These are phyloP conservation scores for Tokudaia tokunoshimensis DNA, from an alignment of 2,797 vertebrate genomes.

Conservation along the genomic window DNA sequence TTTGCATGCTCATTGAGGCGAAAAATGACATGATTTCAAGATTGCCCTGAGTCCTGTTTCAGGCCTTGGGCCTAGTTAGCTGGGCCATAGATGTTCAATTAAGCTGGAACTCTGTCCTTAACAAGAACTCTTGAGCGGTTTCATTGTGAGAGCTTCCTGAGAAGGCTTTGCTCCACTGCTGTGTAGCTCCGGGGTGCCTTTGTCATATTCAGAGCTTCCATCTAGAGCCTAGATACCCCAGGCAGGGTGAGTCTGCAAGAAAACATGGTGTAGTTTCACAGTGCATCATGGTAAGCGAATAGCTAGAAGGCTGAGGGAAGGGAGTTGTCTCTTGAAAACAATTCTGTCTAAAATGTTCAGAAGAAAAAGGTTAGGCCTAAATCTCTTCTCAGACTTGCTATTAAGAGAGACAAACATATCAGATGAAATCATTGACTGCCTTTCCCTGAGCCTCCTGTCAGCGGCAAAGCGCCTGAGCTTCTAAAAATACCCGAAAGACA, in stretches of 20 bases:
- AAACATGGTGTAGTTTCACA: not conserved
- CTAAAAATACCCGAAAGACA: not conserved
- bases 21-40: constrained; percentile 88
- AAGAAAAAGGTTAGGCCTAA: constrained; percentile 26
- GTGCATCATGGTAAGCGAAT: not conserved
- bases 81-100: constrained; percentile 81
- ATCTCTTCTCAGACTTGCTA: constrained; percentile 14
- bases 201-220: not conserved
- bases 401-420: not conserved
- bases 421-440: not conserved
- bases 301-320: not conserved
- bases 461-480: not conserved
- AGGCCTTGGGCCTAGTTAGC: constrained; percentile 82
- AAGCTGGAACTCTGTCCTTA: constrained; percentile 54
- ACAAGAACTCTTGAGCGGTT: not conserved
- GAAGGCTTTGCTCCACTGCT: not conserved
- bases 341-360: not conserved
- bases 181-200: not conserved
- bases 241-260: not conserved
- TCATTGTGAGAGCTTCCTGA: accelerated
- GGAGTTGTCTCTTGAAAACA: not conserved
- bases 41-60: constrained; percentile 76
- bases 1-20: constrained; percentile 86
- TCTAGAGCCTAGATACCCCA: not conserved
- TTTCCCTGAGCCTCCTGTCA: not conserved